Percentiles rank a stretch among this genome's conserved stretches.
Conservation (phyloP, 2,888 invertebrate species). For the Pachymerium ferrugineum region DNA sequence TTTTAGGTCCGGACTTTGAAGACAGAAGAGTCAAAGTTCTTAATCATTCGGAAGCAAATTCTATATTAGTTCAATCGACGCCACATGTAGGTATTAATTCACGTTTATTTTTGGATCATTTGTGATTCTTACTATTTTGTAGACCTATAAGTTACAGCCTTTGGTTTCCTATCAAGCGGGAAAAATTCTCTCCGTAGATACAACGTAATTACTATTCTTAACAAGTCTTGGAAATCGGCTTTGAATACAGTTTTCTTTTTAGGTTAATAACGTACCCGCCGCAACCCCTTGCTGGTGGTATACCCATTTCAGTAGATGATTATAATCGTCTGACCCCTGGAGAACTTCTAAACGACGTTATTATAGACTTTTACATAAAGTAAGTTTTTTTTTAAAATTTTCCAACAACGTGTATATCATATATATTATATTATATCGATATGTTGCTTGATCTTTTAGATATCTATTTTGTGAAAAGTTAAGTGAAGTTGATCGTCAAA, state of each 20-base stretch:
- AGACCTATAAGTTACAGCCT: too few species aligned
- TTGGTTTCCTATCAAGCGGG: neutral
- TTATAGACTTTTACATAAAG: conserved; percentile 94
- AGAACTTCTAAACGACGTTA: conserved; percentile 93
- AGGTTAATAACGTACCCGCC: conserved; percentile 71
- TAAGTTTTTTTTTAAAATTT: too few species aligned
- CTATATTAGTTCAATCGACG: conserved; percentile 69
- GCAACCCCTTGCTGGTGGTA: conserved; percentile 78
- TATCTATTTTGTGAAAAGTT: conserved; percentile 70
- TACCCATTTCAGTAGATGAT: conserved; percentile 89
- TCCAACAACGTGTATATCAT: neutral
- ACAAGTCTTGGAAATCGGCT: too few species aligned
- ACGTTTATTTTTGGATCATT: neutral
- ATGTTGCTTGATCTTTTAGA: conserved; percentile 42
- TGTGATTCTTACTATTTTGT: neutral
- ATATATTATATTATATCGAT: neutral
- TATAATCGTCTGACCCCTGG: conserved; percentile 83
- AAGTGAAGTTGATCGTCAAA: conserved; percentile 63
- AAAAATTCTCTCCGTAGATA: too few species aligned
- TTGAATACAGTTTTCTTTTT: too few species aligned
- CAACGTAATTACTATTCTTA: too few species aligned
- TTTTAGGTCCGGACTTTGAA: too few species aligned
- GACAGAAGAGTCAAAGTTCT: conserved; percentile 57
- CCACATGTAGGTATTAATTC: conserved; percentile 61
- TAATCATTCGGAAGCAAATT: conserved; percentile 69